These are phyloP conservation scores for Ctenopoma kingsleyae DNA, from an alignment of 2,797 vertebrate species.

Conservation along the genomic window DNA sequence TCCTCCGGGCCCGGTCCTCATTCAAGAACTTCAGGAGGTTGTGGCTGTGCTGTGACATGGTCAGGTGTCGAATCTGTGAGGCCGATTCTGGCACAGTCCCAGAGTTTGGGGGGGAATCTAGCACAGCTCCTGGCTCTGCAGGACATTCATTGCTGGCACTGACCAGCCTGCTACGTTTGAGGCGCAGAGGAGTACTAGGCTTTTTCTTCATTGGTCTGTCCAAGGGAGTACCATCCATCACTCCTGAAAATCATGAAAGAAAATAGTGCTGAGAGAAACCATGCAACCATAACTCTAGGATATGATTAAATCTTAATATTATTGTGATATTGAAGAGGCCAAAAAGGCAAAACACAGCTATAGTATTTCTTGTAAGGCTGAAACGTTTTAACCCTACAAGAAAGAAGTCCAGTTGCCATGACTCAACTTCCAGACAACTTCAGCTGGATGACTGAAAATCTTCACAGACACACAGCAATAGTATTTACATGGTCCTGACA, in stretches of 20 bases:
- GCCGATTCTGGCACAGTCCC: constrained; percentile 25
- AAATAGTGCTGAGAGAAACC: constrained; percentile 2
- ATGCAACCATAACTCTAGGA: background rate
- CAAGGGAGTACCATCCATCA: constrained; percentile 12
- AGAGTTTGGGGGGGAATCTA: background rate
- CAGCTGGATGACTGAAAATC: no score
- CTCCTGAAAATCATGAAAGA: constrained; percentile 43
- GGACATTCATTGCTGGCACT: constrained; percentile 20
- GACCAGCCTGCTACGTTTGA: constrained; percentile 58
- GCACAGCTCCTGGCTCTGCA: constrained; percentile 4
- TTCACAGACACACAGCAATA: background rate
- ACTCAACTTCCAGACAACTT: no score
- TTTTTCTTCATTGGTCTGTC: constrained; percentile 72
- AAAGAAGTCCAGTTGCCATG: no score
- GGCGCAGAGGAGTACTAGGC: constrained; percentile 41
- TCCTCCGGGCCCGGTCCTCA: constrained; percentile 88
- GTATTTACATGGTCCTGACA: background rate
- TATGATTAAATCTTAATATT: background rate
- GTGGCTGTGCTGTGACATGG: constrained; percentile 88
- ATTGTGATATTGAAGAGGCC: background rate
- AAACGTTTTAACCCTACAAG: no score
- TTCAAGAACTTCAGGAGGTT: constrained; percentile 93
- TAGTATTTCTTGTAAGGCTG: no score
- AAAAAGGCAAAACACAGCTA: background rate
- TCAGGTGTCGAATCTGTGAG: constrained; percentile 83